Base-by-base conservation (phyloP, 1,140 invertebrate species). In the Pachyrhynchus sulphureomaculatus region DNA sequence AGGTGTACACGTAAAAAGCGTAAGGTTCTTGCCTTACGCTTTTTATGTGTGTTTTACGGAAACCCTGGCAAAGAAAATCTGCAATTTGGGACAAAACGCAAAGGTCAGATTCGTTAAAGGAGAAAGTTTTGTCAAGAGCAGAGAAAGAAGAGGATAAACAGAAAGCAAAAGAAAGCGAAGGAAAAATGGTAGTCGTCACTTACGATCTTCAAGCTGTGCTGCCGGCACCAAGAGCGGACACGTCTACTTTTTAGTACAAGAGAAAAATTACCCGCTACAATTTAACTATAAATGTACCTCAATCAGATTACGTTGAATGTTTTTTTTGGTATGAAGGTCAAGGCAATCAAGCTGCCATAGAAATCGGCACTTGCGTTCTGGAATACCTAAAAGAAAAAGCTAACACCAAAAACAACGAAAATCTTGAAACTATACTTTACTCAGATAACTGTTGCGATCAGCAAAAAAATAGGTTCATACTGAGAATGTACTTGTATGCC, bases 361-460 rank as follows among this genome's bases (percentile, higher is more conserved):
- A 26, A 26, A 8, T 26, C 8, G 24, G 34, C 10, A 2, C 34
- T 3, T 36, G 34, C 13, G 10, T 36, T 12, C 12, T 36, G 2
- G 13, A n/a, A 12, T 15, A 36, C 34, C 12, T 36, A 15, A 12
- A 32, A 32, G 12, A 32, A 32, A 36, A 42, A 20, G 17, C 4
- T 9, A 15, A 4, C 4, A 23, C 3, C 3, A 4, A 3, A 26
- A 26, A 26, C 24, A 8, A 8, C 8, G 3, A 3, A 13, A 36
- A 37, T 10, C 12, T 36, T 4, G 51, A 53, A 10, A 32, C 48
- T 12, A 57, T n/a, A 24, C 48, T 57, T 33, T 48, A 57, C 34
- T 57, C 23, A 17, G 54, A 57, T 6, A 48, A 57, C 23, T 36
- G 54, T 29, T 0, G 24, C 13, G 54, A 32, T 21, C 54, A 57